Conservation (phyloP, 1,140 invertebrate genomes). For the Polyergus mexicanus region DNA sequence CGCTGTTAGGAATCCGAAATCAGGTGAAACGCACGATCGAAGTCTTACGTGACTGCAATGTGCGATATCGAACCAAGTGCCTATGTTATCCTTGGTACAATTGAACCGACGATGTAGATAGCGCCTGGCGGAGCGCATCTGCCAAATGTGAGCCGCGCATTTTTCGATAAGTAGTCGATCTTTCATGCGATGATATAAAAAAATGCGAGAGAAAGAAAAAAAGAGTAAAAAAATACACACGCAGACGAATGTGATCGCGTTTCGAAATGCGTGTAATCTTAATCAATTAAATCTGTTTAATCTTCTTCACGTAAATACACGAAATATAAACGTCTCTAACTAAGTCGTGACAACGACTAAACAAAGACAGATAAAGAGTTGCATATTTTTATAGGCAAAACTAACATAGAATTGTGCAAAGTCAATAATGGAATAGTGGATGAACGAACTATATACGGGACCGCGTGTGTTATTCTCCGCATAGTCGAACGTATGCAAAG, state of each 20-base stretch:
- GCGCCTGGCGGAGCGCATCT: not conserved
- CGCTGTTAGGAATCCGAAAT: slow-evolving; percentile 81
- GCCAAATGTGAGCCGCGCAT: not conserved
- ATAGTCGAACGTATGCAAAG: slow-evolving; percentile 70
- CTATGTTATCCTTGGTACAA: slow-evolving; percentile 34
- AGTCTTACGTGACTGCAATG: slow-evolving; percentile 83
- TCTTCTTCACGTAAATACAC: not conserved
- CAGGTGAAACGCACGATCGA: slow-evolving; percentile 73
- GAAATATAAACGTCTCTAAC: not conserved
- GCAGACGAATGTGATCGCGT: not conserved
- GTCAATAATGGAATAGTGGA: slow-evolving; percentile 26
- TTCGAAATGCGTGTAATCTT: not conserved
- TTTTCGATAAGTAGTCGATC: slow-evolving; percentile 16
- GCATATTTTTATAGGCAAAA: not conserved
- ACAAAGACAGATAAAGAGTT: not conserved
- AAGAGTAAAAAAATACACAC: no score
- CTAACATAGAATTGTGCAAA: slow-evolving; percentile 52
- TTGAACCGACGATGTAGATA: slow-evolving; percentile 12
- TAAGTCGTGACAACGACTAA: not conserved
- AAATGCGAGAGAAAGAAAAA: not conserved
- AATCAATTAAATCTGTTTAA: not conserved
- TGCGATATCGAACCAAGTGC: slow-evolving; percentile 61
- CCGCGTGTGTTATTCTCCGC: slow-evolving; percentile 64
- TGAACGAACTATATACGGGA: slow-evolving; percentile 32
- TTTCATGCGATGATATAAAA: not conserved